Percentiles rank a stretch among this genome's conserved stretches.
phyloP scores from a whole-genome alignment of 2,888 invertebrate species.

The Acheta domesticus region DNA sequence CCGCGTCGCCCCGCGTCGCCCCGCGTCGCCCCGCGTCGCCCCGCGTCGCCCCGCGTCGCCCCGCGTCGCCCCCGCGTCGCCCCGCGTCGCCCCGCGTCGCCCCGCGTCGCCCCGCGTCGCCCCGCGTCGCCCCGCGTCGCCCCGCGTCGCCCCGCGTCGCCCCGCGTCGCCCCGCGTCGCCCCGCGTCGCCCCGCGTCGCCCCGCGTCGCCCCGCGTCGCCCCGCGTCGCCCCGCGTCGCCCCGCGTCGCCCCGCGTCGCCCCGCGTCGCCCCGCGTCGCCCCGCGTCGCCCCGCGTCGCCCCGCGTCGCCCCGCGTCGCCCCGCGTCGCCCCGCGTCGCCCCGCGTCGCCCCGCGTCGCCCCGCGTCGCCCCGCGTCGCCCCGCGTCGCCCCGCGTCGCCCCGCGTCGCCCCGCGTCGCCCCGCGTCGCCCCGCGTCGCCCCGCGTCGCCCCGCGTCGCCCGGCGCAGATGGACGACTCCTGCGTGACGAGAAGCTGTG shows the following conservation, averaged over 20 bases:
- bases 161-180: neutral
- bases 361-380: neutral
- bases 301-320: neutral
- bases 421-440: neutral
- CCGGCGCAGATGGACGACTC: neutral
- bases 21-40: neutral
- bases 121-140: neutral
- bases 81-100: neutral
- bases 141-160: neutral
- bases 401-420: neutral
- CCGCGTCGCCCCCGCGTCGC: too few relatives aligned
- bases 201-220: neutral
- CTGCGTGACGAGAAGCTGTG: slow-evolving; percentile 2
- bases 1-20: neutral
- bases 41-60: too few relatives aligned
- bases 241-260: neutral
- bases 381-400: neutral
- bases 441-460: neutral
- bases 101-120: neutral
- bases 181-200: neutral
- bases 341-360: neutral
- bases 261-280: neutral
- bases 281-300: neutral
- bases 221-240: neutral
- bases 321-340: neutral